These are phyloP conservation scores for Urechis unicinctus DNA, from an alignment of 2,888 invertebrate species.

Conservation along the genomic window DNA sequence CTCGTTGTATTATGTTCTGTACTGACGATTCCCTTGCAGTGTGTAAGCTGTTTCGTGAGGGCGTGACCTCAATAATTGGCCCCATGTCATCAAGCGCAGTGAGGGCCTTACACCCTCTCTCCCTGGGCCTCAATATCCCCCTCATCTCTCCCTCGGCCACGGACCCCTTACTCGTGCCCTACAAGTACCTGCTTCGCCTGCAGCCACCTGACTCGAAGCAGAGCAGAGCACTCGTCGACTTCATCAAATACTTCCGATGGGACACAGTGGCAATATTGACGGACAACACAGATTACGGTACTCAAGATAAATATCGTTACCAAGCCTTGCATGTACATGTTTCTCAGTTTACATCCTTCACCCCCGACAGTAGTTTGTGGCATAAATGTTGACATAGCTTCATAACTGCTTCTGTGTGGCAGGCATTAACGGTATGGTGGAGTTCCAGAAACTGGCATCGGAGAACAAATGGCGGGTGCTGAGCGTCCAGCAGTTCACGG, in stretches of 20 bases:
- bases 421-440: slow-evolving; percentile 12
- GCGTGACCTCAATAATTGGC: slow-evolving; percentile 9
- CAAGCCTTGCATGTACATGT: no score
- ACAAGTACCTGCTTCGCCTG: slow-evolving; percentile 9
- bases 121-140: slow-evolving; percentile 9
- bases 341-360: no score
- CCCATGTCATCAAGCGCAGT: slow-evolving; percentile 7
- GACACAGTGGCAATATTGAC: slow-evolving; percentile 12
- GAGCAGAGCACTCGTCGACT: slow-evolving; percentile 8
- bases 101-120: slow-evolving; percentile 7
- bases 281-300: slow-evolving; percentile 15
- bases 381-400: no score
- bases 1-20: no score
- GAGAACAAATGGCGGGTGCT: slow-evolving; percentile 9
- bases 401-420: no score
- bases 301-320: neutral
- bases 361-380: no score
- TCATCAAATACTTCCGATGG: slow-evolving; percentile 13
- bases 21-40: no score
- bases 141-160: slow-evolving; percentile 12
- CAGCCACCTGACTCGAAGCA: slow-evolving; percentile 9
- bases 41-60: slow-evolving; percentile 5
- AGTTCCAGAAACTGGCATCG: slow-evolving; percentile 10
- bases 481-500: slow-evolving; percentile 12
- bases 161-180: slow-evolving; percentile 5